Base-by-base conservation (phyloP, 2,797 vertebrate genomes). In the Carduelis carduelis region DNA sequence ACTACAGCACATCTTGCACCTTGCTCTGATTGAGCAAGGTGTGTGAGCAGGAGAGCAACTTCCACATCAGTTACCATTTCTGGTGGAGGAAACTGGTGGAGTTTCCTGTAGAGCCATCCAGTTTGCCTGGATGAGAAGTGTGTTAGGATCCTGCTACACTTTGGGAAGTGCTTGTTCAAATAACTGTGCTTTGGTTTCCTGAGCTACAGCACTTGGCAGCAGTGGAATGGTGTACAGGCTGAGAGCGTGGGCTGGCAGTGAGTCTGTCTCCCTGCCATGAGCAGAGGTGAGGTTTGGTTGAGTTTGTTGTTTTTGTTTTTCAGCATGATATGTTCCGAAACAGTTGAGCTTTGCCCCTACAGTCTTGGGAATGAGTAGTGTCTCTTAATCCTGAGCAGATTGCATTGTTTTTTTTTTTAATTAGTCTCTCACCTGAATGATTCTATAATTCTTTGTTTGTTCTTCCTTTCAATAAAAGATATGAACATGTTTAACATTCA, bases 121-220 rank as follows among this genome's bases (percentile, higher is more conserved):
- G 2, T n/a, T 39, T 69, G 37, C 24, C 44, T 74, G 64, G 72
- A 13, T 49, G 63, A 68, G 86, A 39, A 43, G 12, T 50, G 41
- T 37, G 15, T 46, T 46, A 20, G 1, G 26, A 24, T 80, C 46
- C 85, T 83, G 63, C 0, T 0, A 35, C 15, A 4, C 60, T 88
- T 57, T 22, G 60, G n/a, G 41, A 80, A 59, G 77, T 64, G 44
- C 76, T 70, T 52, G 39, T 77, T 90, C 60, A 60, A 60, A 27
- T 41, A 60, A 18, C 43, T 68, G 39, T 79, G 68, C 56, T 83
- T 59, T 84, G 72, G 34, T 89, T 93, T 94, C 76, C 79, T 83
- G 84, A 63, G 79, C 72, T 90, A 0, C 83, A n/a, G 86, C 8
- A 12, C 80, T 81, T 79, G 78, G 85, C 80, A 88, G 83, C 83